Conservation (phyloP, 2,888 invertebrate genomes). For the Lucinisca nassula region DNA sequence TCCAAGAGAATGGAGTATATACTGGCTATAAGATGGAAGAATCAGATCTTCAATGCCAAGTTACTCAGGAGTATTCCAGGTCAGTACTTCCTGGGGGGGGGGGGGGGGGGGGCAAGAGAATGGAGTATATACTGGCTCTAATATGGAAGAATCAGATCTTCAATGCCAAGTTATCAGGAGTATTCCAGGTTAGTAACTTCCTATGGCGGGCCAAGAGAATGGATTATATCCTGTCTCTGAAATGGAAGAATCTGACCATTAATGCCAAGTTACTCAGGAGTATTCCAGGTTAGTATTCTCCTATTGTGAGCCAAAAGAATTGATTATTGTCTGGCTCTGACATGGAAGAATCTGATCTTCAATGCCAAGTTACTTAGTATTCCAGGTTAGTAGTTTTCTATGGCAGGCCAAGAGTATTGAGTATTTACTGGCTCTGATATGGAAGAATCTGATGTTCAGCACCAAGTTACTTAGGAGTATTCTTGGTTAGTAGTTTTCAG, state of each 20-base stretch:
- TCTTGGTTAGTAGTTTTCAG: slow-evolving; percentile 92
- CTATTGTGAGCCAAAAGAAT: background rate
- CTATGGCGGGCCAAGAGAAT: slow-evolving; percentile 97
- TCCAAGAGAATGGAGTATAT: slow-evolving; percentile 96
- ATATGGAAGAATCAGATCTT: slow-evolving; percentile 95
- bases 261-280: slow-evolving; percentile 91
- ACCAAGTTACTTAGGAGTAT: slow-evolving; percentile 91
- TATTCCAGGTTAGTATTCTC: slow-evolving; percentile 90
- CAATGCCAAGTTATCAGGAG: slow-evolving; percentile 91
- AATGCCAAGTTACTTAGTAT: background rate
- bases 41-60: slow-evolving; percentile 93
- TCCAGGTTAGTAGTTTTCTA: slow-evolving; percentile 90
- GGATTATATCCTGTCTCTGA: slow-evolving; percentile 94
- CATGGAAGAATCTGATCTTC: background rate
- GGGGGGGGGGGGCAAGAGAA: slow-evolving; percentile 96
- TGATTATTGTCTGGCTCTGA: background rate
- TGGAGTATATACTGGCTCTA: slow-evolving; percentile 94
- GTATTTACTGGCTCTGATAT: slow-evolving; percentile 93
- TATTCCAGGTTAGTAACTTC: slow-evolving; percentile 93
- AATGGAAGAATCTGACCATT: slow-evolving; percentile 94
- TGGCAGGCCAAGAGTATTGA: slow-evolving; percentile 97
- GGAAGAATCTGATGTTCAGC: slow-evolving; percentile 94
- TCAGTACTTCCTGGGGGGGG: slow-evolving; percentile 94
- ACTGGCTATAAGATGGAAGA: slow-evolving; percentile 94
- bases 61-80: slow-evolving; percentile 91